A percentile compares a stretch with the other conserved stretches of the same genome.
Conservation (phyloP, 1,140 invertebrate species). For the Parapsyche elsis region DNA sequence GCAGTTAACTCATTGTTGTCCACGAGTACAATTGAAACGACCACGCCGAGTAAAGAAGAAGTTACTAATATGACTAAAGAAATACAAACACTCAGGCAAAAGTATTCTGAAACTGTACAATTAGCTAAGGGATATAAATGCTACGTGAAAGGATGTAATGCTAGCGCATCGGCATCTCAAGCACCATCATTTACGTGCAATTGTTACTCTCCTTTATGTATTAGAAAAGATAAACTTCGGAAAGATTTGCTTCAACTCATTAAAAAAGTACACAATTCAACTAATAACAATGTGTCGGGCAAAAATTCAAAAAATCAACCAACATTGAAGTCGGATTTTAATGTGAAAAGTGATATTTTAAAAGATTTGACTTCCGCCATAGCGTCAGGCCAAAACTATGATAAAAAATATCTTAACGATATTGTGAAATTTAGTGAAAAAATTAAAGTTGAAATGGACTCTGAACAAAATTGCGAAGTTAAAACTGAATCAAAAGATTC, state of each 20-base stretch:
- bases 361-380: slow-evolving; percentile 72
- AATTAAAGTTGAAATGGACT: slow-evolving; percentile 48
- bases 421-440: slow-evolving; percentile 64
- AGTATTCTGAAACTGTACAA: slow-evolving; percentile 74
- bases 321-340: not conserved
- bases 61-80: slow-evolving; percentile 71
- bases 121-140: slow-evolving; percentile 76
- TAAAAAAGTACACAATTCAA: slow-evolving; percentile 70
- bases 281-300: slow-evolving; percentile 55
- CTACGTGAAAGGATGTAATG: slow-evolving; percentile 77
- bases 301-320: not conserved
- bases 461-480: slow-evolving; percentile 50
- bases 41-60: slow-evolving; percentile 62
- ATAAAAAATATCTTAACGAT: slow-evolving; percentile 57
- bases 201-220: slow-evolving; percentile 83
- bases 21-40: slow-evolving; percentile 60
- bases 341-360: slow-evolving; percentile 66
- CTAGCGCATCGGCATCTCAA: slow-evolving; percentile 67
- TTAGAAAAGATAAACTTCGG: slow-evolving; percentile 75
- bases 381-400: slow-evolving; percentile 68
- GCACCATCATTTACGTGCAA: slow-evolving; percentile 66
- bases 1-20: slow-evolving; percentile 61
- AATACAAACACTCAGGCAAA: slow-evolving; percentile 72
- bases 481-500: slow-evolving; percentile 40
- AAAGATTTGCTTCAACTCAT: slow-evolving; percentile 75